These are phyloP conservation scores for Eonycteris spelaea DNA, from an alignment of 2,113 vertebrate species.

Conservation along the genomic window DNA sequence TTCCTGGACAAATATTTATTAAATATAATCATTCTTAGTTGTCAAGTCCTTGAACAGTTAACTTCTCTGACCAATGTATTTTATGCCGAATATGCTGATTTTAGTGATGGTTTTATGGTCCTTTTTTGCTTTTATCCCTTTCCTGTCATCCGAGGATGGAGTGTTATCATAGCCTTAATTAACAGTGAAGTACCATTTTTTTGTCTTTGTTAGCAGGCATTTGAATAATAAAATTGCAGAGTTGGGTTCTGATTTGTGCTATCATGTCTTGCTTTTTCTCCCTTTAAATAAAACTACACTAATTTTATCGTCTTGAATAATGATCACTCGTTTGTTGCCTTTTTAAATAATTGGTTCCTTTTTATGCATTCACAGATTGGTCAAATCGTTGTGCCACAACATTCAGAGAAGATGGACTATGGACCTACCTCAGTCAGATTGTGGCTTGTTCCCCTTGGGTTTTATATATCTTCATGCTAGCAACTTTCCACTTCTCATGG, in stretches of 20 bases:
- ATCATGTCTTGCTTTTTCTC: background rate
- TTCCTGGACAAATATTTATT: slow-evolving; percentile 31
- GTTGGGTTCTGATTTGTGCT: background rate
- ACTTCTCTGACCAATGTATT: background rate
- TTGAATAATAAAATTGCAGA: slow-evolving; percentile 6
- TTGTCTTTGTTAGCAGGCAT: background rate
- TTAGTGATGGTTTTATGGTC: background rate
- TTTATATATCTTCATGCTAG: slow-evolving; percentile 85
- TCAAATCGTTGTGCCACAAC: slow-evolving; percentile 83
- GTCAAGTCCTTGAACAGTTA: background rate
- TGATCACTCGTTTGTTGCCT: background rate
- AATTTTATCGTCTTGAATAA: slow-evolving; percentile 1
- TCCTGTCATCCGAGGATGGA: background rate
- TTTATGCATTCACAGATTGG: slow-evolving; percentile 87
- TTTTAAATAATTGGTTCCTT: slow-evolving; percentile 23
- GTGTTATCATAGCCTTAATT: background rate
- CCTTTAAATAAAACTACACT: background rate
- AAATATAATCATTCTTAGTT: slow-evolving; percentile 10
- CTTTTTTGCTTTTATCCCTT: slow-evolving; percentile 5
- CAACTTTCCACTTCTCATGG: slow-evolving; percentile 88
- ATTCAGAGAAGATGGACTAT: slow-evolving; percentile 83
- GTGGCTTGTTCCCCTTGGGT: slow-evolving; percentile 92
- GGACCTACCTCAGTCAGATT: slow-evolving; percentile 83
- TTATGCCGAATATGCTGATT: background rate
- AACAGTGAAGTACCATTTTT: background rate